A percentile compares a stretch with the other conserved stretches of the same genome.
phyloP scores from a whole-genome alignment of 2,113 vertebrate genomes.

The Cnemophilus loriae region DNA sequence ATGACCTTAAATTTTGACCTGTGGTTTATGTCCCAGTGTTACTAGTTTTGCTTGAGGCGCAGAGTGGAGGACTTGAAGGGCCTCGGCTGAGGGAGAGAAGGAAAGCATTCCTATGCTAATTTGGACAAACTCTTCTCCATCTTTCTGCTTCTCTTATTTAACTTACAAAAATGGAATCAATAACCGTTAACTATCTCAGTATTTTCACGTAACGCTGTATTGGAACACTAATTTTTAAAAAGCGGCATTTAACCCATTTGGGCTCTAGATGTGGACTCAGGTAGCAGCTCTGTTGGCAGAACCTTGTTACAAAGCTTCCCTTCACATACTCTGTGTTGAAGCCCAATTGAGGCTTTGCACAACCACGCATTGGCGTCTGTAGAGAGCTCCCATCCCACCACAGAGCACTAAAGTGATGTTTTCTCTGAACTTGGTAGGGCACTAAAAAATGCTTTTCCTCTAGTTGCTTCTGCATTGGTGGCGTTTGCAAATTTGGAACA shows the following conservation, averaged over 20 bases:
- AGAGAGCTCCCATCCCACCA: neutral
- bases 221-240: neutral
- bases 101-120: neutral
- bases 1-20: neutral
- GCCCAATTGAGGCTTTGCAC: neutral
- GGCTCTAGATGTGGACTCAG: neutral
- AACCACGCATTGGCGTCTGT: neutral
- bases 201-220: rapidly evolving
- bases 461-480: neutral
- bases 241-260: neutral
- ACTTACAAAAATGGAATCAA: neutral
- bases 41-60: neutral
- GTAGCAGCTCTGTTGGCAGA: neutral
- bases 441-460: neutral
- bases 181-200: neutral
- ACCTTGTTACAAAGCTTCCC: neutral
- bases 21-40: neutral
- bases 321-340: neutral
- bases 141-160: neutral
- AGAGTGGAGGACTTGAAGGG: neutral
- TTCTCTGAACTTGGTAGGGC: neutral
- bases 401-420: neutral
- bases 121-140: neutral
- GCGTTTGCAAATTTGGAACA: neutral
- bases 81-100: neutral